Base-by-base conservation (phyloP, 2,888 invertebrate species). In the Sinohyriopsis cumingii region DNA sequence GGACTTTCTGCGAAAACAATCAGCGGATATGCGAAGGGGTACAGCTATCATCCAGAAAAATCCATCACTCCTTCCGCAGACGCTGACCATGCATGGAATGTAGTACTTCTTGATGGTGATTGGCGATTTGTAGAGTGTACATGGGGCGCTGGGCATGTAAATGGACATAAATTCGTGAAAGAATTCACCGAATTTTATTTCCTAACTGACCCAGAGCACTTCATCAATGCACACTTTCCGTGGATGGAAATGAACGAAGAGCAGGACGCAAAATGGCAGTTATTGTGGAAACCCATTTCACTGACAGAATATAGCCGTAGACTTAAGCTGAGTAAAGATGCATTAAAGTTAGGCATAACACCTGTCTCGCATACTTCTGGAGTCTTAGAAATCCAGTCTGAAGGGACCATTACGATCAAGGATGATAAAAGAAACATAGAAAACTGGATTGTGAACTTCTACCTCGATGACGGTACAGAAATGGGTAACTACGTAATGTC, bases 151-250 rank as follows among this genome's bases (percentile, higher is more conserved):
- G 73, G 73, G 3, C 55, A 55, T 6, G 28, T 65, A 0, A 55
- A 68, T 18, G 68, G 59, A 9, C 45, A 45, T 15, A 54, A 28
- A 33, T 73, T 71, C 24, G 24, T 61, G 3, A 73, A 68, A 25
- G 63, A 72, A 4, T 72, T 68, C 25, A 71, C 75, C n/a, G 82
- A 82, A 12, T 72, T 73, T 56, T 80, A 75, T 63, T 82, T 82
- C 70, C 68, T 82, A 22, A 78, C 80, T 1, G 78, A 80, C 25
- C 81, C 82, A 0, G 73, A 77, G n/a, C 67, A 61, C 28, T 78
- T 82, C 25, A 65, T 76, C 24, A 63, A 67, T 24, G 65, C 66
- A 9, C 81, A 80, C 55, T 77, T 78, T 65, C 77, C 80, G 19
- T 75, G 71, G 12, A 62, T 68, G 59, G 71, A 76, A 45, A 65